Conservation (phyloP, 2,113 vertebrate species). For the Shinisaurus crocodilurus region DNA sequence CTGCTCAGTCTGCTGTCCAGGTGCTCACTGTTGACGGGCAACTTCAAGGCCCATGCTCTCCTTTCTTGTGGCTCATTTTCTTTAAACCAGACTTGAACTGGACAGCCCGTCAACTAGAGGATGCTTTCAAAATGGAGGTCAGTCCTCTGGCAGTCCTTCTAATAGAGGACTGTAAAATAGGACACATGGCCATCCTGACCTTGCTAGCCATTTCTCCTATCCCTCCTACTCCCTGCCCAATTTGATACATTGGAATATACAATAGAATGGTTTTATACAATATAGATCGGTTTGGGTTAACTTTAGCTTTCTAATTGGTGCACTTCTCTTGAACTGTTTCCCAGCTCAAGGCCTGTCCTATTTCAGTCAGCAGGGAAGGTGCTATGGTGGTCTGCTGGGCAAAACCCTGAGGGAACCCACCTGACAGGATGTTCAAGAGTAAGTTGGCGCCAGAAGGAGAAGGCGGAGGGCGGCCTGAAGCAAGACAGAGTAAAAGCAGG, state of each 20-base stretch:
- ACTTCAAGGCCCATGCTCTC: no score
- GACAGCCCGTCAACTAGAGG: no score
- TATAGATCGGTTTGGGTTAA: background rate
- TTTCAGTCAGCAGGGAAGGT: background rate
- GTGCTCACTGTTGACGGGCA: no score
- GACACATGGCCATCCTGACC: no score
- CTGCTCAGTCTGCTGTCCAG: no score
- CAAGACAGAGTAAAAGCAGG: background rate
- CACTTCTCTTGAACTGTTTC: background rate
- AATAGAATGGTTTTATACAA: background rate
- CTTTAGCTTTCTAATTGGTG: background rate
- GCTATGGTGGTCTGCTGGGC: background rate
- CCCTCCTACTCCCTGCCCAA: background rate
- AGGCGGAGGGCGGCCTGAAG: no score
- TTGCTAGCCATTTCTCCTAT: background rate
- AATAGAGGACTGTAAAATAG: no score
- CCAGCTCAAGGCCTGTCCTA: background rate
- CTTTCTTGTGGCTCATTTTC: no score
- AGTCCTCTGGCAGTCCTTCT: no score
- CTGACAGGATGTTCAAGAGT: background rate
- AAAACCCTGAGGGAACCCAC: background rate
- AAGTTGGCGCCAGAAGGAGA: background rate
- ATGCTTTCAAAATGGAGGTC: no score
- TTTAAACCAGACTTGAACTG: no score
- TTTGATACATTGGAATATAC: background rate